Percentiles rank a stretch among this genome's conserved stretches.
phyloP scores from a whole-genome alignment of 2,888 invertebrate genomes.

The Gastrophysa polygoni region DNA sequence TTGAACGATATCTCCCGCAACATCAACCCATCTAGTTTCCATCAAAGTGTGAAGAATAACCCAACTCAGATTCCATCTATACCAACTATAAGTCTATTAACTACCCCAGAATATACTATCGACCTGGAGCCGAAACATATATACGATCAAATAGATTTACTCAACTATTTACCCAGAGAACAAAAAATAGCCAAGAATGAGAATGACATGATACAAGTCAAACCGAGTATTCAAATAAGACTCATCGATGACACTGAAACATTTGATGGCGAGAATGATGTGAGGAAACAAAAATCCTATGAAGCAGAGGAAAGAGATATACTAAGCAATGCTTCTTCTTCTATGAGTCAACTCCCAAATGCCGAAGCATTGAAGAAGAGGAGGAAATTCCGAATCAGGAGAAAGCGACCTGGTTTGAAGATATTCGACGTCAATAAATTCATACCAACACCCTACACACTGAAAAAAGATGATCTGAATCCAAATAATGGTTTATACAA shows the following conservation, averaged over 20 bases:
- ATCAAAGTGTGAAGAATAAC: neutral
- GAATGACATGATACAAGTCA: neutral
- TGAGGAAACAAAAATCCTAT: neutral
- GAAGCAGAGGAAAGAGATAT: conserved; percentile 1
- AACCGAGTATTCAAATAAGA: neutral
- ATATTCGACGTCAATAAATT: conserved; percentile 37
- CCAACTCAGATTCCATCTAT: neutral
- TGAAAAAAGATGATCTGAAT: conserved; percentile 11
- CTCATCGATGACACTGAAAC: neutral
- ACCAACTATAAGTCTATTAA: conserved; percentile 40
- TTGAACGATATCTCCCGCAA: neutral
- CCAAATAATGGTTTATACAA: conserved; percentile 42
- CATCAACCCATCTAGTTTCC: too few species aligned
- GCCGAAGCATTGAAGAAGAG: conserved; percentile 27
- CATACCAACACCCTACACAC: conserved; percentile 22
- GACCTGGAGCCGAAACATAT: conserved; percentile 49
- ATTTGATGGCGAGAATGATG: neutral
- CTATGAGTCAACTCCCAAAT: conserved; percentile 25
- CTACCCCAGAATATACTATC: conserved; percentile 48
- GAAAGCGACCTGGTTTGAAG: conserved; percentile 32
- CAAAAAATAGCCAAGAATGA: conserved; percentile 8
- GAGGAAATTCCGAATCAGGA: conserved; percentile 27
- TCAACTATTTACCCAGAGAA: conserved; percentile 42
- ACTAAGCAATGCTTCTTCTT: conserved; percentile 7
- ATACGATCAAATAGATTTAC: conserved; percentile 49